Evolutionary conservation across 2,113 vertebrate genomes (phyloP), one percentile per base, ranked within the genome.

Genomic region (Sceloporus undulatus): DNA sequence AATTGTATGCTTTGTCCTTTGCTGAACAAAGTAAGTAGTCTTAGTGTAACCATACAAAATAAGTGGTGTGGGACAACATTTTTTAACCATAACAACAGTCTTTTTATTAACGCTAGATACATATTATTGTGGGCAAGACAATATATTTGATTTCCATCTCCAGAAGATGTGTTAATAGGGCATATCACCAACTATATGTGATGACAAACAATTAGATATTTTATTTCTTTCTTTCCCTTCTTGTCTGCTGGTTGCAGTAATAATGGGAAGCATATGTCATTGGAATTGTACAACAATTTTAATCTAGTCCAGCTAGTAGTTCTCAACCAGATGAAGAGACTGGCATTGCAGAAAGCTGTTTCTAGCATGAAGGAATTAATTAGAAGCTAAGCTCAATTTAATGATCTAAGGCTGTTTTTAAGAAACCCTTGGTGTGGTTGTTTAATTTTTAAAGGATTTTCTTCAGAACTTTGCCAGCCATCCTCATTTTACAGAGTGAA

Each of bases 211-310:
- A 94, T 62, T 94, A 94, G 90, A 90, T 96, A 95, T 95, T 4
- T 96, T 95, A 34, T 34, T 16, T 34, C 25, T 78, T 23, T 48
- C 23, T 73, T 34, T 52, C 54, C 71, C 56, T 70, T 23, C 13
- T 95, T 94, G 93, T 83, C 94, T 96, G 94, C 95, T 96, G 92
- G 25, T 87, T 95, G 97, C 95, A 97, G 96, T 97, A 96, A 96
- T 96, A 96, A 96, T 96, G 96, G 96, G 95, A 96, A 91, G 95
- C 95, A 95, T 94, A 95, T 97, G 95, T 96, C 96, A 95, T 97
- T 96, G 91, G 75, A 90, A 93, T 87, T 88, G 84, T 92, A 90
- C 85, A 91, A 86, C 59, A 85, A 86, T 91, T 14, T 25, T 91
- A 88, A 87, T 95, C 88, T 90, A 90, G 95, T 93, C 90, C 75